Evolutionary conservation across 2,113 vertebrate genomes (phyloP), one percentile per base, ranked within the genome.

Genomic region (Oncorhynchus kisutch): DNA sequence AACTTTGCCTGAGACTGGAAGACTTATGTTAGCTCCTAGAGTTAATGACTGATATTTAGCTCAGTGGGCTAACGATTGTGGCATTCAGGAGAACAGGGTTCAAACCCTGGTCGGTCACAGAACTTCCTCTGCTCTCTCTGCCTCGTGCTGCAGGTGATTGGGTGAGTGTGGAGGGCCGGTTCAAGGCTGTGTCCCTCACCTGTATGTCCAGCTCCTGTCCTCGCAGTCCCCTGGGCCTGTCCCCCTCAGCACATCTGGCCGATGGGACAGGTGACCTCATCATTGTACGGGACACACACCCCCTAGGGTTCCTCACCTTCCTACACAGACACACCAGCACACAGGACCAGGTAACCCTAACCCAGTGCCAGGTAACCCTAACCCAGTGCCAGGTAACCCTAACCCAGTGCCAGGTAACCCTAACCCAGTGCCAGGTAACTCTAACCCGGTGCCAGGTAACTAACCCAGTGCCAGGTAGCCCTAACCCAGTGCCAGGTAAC

Each of bases 171-270:
- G 91, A 93, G 82, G 90, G 92, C 59, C 80, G 78, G 82, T 91
- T 93, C 88, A 85, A 90, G 84, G 94, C 92, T 18, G 82, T 95
- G 75, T 94, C 93, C 3, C 88, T 96, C 80, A 94, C 94, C 11
- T 94, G 92, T 68, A 95, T 96, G 92, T 95, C 94, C 84, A 93
- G 95, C 83, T 94, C 94, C 5, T 95, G 94, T 79, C 92, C 94
- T 31, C 92, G 81, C 79, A 95, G 94, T 76, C 94, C 93, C 4
- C 82, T 89, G 67, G 95, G 94, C 24, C 92, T 96, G 20, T 96
- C 94, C 0, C 95, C 94, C 0, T 91, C 93, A 0, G 94, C 94
- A 25, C 95, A 96, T 79, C 86, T 96, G 83, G 95, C 95, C 0
- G 94, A 95, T 0, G 94, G 95, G 22, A 95, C 94, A 0, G 94